phyloP scores from a whole-genome alignment of 2,113 vertebrate species.

The Nesoenas mayeri region DNA sequence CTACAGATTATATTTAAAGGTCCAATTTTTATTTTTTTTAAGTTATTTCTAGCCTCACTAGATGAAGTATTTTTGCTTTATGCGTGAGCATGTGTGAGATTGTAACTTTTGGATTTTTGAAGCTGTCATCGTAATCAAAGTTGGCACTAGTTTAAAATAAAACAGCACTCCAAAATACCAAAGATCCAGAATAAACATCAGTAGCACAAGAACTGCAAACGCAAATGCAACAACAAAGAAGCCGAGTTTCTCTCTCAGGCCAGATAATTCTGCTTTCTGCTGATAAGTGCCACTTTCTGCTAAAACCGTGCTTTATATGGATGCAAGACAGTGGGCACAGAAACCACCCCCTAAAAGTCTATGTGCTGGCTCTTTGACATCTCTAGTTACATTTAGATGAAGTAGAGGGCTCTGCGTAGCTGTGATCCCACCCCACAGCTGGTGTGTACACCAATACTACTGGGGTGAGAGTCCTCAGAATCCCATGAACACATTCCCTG shows the following conservation, averaged over 20 bases:
- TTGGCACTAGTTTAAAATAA: not conserved
- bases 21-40: too few species aligned
- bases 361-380: rapidly evolving
- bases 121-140: not conserved
- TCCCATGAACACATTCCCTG: not conserved
- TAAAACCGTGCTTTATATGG: not conserved
- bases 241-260: not conserved
- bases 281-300: not conserved
- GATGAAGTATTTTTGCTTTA: conserved; percentile 3
- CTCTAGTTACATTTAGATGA: not conserved
- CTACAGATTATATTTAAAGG: not conserved
- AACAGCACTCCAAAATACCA: not conserved
- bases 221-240: not conserved
- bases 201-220: not conserved
- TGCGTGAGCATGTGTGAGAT: not conserved
- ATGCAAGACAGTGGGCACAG: not conserved
- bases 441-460: rapidly evolving
- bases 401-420: rapidly evolving
- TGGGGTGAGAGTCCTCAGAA: not conserved
- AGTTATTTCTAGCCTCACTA: not conserved
- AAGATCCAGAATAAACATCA: conserved; percentile 13
- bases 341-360: not conserved
- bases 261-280: not conserved
- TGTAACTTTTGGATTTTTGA: not conserved
- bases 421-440: not conserved